Conservation (phyloP, 2,888 invertebrate genomes). For the Caenorhabditis sp. region DNA sequence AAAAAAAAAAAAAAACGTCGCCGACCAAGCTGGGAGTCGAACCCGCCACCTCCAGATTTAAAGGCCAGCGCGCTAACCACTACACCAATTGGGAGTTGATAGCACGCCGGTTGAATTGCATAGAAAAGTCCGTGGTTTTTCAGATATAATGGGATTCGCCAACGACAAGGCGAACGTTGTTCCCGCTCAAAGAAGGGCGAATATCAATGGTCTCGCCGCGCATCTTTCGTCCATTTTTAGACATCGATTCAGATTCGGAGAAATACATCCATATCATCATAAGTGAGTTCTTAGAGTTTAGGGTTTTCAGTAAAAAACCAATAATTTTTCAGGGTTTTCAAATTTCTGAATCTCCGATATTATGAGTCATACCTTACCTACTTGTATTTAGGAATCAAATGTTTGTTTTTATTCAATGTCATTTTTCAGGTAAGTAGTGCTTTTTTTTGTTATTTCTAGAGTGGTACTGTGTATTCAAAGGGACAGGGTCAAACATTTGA, state of each 20-base stretch:
- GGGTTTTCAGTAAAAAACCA: neutral
- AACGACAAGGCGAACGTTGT: constrained; percentile 66
- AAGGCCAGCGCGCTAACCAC: too few species aligned
- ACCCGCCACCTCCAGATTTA: too few species aligned
- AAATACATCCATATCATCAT: constrained; percentile 58
- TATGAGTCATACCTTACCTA: constrained; percentile 69
- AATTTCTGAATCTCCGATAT: constrained; percentile 67
- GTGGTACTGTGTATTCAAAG: too few species aligned
- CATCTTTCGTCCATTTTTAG: constrained; percentile 69
- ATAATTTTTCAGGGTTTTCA: constrained; percentile 50
- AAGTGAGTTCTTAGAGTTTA: constrained; percentile 26
- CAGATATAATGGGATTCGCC: constrained; percentile 68
- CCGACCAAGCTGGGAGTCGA: too few species aligned
- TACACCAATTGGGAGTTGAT: too few species aligned
- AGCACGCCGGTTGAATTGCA: too few species aligned
- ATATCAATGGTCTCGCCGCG: constrained; percentile 61
- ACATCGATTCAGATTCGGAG: constrained; percentile 64
- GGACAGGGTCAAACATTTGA: too few species aligned
- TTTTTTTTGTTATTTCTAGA: too few species aligned
- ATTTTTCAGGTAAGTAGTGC: constrained; percentile 52
- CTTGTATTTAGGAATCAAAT: constrained; percentile 67
- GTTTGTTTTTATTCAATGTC: constrained; percentile 67
- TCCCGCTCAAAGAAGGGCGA: constrained; percentile 44
- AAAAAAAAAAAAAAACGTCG: too few species aligned
- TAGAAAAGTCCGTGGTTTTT: too few species aligned